phyloP scores from a whole-genome alignment of 2,797 vertebrate genomes.

The Eidolon dupreanum region DNA sequence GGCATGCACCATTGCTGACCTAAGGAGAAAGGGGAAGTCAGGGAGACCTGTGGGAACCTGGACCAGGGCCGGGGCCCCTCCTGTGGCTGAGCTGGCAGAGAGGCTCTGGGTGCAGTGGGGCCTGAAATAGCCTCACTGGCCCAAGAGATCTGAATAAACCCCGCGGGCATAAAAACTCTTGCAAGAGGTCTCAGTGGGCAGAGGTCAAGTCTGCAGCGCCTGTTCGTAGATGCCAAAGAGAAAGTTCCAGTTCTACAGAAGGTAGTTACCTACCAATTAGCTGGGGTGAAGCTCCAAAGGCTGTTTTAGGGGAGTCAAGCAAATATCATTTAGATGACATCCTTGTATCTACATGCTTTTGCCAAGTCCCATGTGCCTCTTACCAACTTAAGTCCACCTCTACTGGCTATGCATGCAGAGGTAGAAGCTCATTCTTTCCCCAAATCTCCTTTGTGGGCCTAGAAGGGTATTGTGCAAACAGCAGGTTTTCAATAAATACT shows the following conservation, averaged over 20 bases:
- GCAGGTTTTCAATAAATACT: not conserved
- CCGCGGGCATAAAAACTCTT: too few relatives aligned
- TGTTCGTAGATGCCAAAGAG: not conserved
- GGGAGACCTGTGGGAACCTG: not conserved
- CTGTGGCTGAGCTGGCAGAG: not conserved
- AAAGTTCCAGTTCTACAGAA: not conserved
- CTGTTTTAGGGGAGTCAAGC: not conserved
- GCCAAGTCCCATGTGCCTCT: too few relatives aligned
- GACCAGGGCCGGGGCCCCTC: too few relatives aligned
- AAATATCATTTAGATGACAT: too few relatives aligned
- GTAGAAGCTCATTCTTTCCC: not conserved
- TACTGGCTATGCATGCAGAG: not conserved
- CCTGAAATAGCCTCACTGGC: not conserved
- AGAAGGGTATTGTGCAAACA: not conserved
- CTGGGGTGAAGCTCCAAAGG: too few relatives aligned
- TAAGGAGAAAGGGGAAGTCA: not conserved
- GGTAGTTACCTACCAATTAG: not conserved
- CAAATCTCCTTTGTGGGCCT: not conserved
- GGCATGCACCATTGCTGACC: constrained; percentile 58
- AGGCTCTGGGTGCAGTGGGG: not conserved
- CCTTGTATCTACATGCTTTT: not conserved
- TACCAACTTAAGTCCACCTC: not conserved
- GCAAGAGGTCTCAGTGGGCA: too few relatives aligned
- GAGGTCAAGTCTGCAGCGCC: not conserved
- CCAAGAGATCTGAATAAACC: not conserved